Percentiles rank a stretch among this genome's conserved stretches.
Evolutionary conservation across 2,888 invertebrate species (phyloP).

Genomic region (Emmelina monodactyla): DNA sequence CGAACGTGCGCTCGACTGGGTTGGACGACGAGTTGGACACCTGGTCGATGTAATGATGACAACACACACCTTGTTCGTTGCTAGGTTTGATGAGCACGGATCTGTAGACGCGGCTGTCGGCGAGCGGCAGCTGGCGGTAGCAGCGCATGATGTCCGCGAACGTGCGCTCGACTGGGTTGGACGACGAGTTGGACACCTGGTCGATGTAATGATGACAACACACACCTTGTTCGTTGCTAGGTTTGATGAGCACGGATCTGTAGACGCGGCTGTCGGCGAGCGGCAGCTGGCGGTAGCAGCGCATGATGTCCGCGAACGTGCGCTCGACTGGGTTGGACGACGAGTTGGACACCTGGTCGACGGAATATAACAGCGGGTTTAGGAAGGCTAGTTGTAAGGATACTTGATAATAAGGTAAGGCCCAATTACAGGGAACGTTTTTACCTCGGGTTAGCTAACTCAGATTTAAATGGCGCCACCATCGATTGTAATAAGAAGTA

Average conservation of each 20-base stretch:
- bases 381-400: too few relatives aligned
- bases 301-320: slow-evolving; percentile 95
- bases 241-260: slow-evolving; percentile 81
- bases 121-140: slow-evolving; percentile 93
- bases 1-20: slow-evolving; percentile 73
- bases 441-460: too few relatives aligned
- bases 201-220: too few relatives aligned
- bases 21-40: slow-evolving; percentile 46
- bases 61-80: slow-evolving; percentile 21
- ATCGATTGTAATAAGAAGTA: too few relatives aligned
- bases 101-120: slow-evolving; percentile 89
- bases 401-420: too few relatives aligned
- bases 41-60: slow-evolving; percentile 27
- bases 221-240: slow-evolving; percentile 24
- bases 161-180: slow-evolving; percentile 59
- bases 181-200: slow-evolving; percentile 47
- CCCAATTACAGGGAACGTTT: too few relatives aligned
- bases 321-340: slow-evolving; percentile 48
- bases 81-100: slow-evolving; percentile 76
- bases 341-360: slow-evolving; percentile 52
- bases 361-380: too few relatives aligned
- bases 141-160: slow-evolving; percentile 96
- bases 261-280: slow-evolving; percentile 93
- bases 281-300: slow-evolving; percentile 90
- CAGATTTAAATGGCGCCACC: too few relatives aligned